Percentiles rank a stretch among this genome's conserved stretches.
These are phyloP conservation scores for Dorcus hopei DNA, from an alignment of 2,888 invertebrate species.

Conservation along the genomic window DNA sequence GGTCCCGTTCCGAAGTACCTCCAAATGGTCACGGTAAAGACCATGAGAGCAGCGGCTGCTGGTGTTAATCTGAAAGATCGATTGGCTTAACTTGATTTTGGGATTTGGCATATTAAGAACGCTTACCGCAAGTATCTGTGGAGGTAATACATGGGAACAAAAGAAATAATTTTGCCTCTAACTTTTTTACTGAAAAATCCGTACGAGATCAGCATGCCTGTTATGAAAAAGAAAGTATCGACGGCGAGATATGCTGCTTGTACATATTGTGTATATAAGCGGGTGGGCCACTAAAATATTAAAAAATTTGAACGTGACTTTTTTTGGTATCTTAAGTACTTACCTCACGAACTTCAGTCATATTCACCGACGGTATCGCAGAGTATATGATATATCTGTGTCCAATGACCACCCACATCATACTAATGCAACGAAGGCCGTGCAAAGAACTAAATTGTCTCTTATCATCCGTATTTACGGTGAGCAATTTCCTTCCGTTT, in stretches of 20 bases:
- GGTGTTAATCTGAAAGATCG: constrained; percentile 7
- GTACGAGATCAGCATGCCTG: background rate
- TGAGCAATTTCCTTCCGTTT: background rate
- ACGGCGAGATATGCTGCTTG: background rate
- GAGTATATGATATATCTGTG: background rate
- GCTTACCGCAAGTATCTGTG: background rate
- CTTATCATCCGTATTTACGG: background rate
- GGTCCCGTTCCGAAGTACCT: constrained; percentile 9
- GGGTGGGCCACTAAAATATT: background rate
- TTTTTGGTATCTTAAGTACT: background rate
- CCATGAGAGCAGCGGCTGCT: constrained; percentile 12
- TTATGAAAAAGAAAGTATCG: background rate
- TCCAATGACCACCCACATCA: background rate
- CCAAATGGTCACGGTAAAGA: constrained; percentile 9
- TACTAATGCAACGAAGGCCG: background rate
- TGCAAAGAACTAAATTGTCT: background rate
- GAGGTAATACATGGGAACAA: background rate
- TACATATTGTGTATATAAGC: background rate
- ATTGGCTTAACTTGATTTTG: background rate
- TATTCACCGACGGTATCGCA: background rate
- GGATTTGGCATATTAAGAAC: too few relatives aligned
- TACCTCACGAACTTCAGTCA: background rate
- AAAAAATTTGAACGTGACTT: background rate
- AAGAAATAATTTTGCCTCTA: background rate
- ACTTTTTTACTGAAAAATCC: background rate